Evolutionary conservation across 2,888 invertebrate species (phyloP).

Genomic region (Amphipoea oculea): DNA sequence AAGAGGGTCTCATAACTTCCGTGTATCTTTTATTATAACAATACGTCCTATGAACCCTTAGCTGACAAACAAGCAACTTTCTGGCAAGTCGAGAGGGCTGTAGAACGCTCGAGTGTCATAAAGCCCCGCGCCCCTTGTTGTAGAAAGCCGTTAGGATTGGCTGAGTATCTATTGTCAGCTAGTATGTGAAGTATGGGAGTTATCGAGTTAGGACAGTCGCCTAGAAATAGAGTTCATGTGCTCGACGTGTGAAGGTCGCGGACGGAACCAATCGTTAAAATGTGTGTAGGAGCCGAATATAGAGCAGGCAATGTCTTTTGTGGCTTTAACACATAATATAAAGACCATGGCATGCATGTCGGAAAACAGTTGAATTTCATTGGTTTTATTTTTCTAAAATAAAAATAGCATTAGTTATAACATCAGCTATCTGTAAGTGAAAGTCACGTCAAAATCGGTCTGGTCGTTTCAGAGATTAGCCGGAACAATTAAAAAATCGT

Average conservation of each 20-base stretch:
- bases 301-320: background rate
- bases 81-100: constrained; percentile 5
- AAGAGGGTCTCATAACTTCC: background rate
- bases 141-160: constrained; percentile 5
- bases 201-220: background rate
- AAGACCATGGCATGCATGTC: no score
- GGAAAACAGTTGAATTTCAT: no score
- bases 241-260: constrained; percentile 21
- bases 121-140: background rate
- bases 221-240: background rate
- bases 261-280: background rate
- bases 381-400: no score
- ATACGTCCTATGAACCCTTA: background rate
- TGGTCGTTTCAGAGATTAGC: no score
- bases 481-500: no score
- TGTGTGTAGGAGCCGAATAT: background rate
- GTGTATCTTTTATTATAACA: background rate
- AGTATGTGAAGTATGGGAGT: background rate
- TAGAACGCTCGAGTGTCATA: constrained; percentile 15
- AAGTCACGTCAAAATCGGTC: no score
- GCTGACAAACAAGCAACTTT: background rate
- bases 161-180: constrained; percentile 12
- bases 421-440: no score
- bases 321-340: background rate
- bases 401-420: no score